Evolutionary conservation across 2,888 invertebrate species (phyloP), one percentile per base, ranked within the genome.

Genomic region (Eristalis intricaria): DNA sequence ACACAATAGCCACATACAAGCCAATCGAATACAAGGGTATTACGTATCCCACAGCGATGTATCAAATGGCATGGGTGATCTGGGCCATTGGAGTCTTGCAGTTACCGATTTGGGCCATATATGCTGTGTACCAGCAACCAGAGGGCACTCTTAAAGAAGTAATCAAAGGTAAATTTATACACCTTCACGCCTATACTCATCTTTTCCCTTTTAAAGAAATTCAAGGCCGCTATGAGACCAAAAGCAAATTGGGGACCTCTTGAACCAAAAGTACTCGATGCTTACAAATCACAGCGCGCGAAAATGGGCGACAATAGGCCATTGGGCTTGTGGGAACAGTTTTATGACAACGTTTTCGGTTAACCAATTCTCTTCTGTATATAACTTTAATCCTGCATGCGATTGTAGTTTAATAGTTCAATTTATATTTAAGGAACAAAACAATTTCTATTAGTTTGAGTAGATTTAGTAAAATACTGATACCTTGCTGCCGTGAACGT

Each of bases 1-100:
- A 97, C 90, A 96, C 96, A 10, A 91, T 97, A 4, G 90, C 93
- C 0, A 95, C 94, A 0, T 94, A 95, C 86, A 93, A 95, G 80
- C 94, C 95, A 0, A 91, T 96, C 3, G 93, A 92, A 1, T 96
- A 96, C 89, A 95, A 95, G 63, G 92, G 92, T 56, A 93, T 94
- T 75, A 88, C 90, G 2, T 96, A 95, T 92, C 96, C 97, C 0
- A 91, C 92, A 7, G 92, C 93, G 68, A 95, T 94, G 32, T 94
- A 95, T 80, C 94, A 95, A 35, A 91, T 92, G 7, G 94, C 94
- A 4, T 94, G 94, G 94, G 79, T 91, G 0, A 91, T 94, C 13
- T 93, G 94, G 88, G 91, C 92, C 1, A 90, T 94, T 83, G 94
- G 94, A 43, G 92, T 94, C 5, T 80, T 93, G 0, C 94, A 94